Percentiles rank a stretch among this genome's conserved stretches.
phyloP scores from a whole-genome alignment of 2,888 invertebrate genomes.

The Linyphia triangularis region DNA sequence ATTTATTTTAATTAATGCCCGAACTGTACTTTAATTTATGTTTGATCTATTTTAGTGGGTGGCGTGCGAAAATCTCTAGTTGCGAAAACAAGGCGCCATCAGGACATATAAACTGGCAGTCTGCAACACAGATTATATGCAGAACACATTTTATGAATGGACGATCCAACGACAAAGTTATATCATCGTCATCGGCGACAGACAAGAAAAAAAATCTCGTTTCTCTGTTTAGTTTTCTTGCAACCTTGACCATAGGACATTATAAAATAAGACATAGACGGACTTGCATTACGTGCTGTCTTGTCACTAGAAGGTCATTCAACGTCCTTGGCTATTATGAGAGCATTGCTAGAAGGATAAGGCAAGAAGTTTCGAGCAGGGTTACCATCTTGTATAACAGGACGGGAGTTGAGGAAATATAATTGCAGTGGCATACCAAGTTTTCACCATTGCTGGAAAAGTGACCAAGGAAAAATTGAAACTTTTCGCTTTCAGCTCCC shows the following conservation, averaged over 20 bases:
- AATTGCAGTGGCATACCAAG: no score
- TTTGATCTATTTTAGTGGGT: no score
- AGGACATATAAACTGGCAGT: background rate
- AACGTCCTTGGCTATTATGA: conserved; percentile 25
- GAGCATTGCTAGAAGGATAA: background rate
- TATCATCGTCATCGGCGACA: conserved; percentile 13
- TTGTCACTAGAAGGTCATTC: conserved; percentile 26
- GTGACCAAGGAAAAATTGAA: no score
- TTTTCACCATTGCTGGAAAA: no score
- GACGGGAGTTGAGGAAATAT: no score
- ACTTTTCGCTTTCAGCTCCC: no score
- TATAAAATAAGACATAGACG: conserved; percentile 10
- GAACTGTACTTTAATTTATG: no score
- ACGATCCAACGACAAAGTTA: background rate
- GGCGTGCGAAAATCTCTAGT: background rate
- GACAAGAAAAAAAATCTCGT: background rate
- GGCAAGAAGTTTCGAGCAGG: background rate
- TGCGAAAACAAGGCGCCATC: background rate
- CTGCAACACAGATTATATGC: no score
- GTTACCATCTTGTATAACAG: no score
- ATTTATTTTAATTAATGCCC: no score
- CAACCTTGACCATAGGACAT: conserved; percentile 32
- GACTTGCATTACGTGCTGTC: conserved; percentile 1
- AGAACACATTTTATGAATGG: background rate
- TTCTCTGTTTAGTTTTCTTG: background rate